Evolutionary conservation across 2,797 vertebrate species (phyloP).

Genomic region (Dryobates pubescens): DNA sequence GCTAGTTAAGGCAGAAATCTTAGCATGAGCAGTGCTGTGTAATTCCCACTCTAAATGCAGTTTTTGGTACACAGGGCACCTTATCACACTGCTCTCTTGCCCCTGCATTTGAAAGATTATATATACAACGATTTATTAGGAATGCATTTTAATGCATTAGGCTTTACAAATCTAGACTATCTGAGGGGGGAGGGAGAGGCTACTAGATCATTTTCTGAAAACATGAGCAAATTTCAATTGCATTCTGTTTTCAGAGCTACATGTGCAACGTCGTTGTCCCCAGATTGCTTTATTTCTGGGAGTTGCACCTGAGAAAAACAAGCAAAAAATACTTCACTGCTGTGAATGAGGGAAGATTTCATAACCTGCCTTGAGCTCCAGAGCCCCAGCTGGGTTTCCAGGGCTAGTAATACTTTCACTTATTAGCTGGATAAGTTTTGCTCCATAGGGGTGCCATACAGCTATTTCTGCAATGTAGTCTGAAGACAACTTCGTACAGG

Average conservation of each 20-base stretch:
- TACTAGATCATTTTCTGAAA: not conserved
- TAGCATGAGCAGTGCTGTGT: not conserved
- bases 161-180: not conserved
- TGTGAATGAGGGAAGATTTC: not conserved
- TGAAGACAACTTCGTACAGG: not conserved
- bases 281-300: not conserved
- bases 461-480: not conserved
- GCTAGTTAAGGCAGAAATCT: not conserved
- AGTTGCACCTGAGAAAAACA: not conserved
- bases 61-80: not conserved
- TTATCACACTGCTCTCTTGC: not conserved
- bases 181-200: not conserved
- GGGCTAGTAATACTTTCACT: not conserved
- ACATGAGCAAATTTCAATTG: not conserved
- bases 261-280: not conserved
- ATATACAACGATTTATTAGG: not conserved
- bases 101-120: not conserved
- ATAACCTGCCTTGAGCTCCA: not conserved
- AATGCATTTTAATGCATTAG: not conserved
- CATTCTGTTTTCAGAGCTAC: not conserved
- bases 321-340: not conserved
- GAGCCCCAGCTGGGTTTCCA: not conserved
- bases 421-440: not conserved
- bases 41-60: not conserved
- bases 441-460: not conserved